These are phyloP conservation scores for Chirona hameri DNA, from an alignment of 2,888 invertebrate species.

Conservation along the genomic window DNA sequence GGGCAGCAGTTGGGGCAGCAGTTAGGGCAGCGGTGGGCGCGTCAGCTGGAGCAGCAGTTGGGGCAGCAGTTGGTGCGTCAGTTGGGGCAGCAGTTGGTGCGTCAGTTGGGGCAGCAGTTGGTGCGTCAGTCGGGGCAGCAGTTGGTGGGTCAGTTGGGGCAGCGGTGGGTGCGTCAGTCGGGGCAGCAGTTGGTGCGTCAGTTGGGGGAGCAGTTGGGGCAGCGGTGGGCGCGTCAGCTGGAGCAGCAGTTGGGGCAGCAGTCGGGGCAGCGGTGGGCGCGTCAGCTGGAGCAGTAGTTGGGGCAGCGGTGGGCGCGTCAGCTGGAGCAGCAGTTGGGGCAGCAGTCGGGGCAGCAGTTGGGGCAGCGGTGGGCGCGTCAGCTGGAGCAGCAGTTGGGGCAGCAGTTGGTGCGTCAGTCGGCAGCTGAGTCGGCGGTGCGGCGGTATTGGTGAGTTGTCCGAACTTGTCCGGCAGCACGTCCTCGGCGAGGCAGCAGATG, in stretches of 20 bases:
- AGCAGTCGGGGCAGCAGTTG: neutral
- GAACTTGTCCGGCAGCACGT: neutral
- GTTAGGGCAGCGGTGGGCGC: too few relatives aligned
- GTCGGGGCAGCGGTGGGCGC: neutral
- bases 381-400: too few relatives aligned
- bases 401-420: neutral
- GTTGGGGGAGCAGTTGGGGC: neutral
- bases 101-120: neutral
- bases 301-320: too few relatives aligned
- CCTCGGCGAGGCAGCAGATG: neutral
- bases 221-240: neutral
- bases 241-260: neutral
- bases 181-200: neutral
- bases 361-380: neutral
- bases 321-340: neutral
- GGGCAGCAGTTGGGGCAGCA: too few relatives aligned
- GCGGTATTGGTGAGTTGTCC: neutral
- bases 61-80: too few relatives aligned
- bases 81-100: too few relatives aligned
- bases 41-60: too few relatives aligned
- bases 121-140: neutral
- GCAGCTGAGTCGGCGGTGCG: neutral
- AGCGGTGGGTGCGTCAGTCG: neutral
- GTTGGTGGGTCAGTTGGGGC: neutral
- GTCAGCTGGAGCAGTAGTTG: too few relatives aligned